These are phyloP conservation scores for Polyommatus icarus DNA, from an alignment of 2,888 invertebrate genomes.

Conservation along the genomic window DNA sequence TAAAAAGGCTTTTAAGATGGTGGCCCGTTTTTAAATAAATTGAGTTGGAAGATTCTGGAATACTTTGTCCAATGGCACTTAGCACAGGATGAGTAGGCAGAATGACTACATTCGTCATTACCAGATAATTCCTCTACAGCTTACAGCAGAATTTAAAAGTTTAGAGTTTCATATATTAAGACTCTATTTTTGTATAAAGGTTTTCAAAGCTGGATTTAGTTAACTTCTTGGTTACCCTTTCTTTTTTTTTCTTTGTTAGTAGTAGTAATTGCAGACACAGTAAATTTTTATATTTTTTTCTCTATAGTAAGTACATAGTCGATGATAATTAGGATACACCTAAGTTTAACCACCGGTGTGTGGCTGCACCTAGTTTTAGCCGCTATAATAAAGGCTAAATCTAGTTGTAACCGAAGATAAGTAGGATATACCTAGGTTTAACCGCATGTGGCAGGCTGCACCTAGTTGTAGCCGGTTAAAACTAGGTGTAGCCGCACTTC, in stretches of 20 bases:
- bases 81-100: conserved; percentile 16
- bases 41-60: conserved; percentile 35
- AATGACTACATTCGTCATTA: conserved; percentile 10
- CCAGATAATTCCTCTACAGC: background rate
- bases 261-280: background rate
- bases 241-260: background rate
- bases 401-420: too few relatives aligned
- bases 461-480: too few relatives aligned
- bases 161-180: background rate
- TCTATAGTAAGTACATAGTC: too few relatives aligned
- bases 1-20: conserved; percentile 43
- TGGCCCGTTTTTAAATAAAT: conserved; percentile 42
- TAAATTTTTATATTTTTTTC: too few relatives aligned
- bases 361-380: too few relatives aligned
- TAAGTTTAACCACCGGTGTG: too few relatives aligned
- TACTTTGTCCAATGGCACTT: conserved; percentile 31
- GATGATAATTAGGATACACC: too few relatives aligned
- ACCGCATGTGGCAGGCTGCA: too few relatives aligned
- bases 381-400: too few relatives aligned
- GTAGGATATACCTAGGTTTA: too few relatives aligned
- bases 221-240: background rate
- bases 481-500: too few relatives aligned
- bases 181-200: background rate
- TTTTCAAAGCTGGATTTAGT: background rate
- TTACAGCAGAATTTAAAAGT: background rate